Evolutionary conservation across 1,140 invertebrate species (phyloP).

Genomic region (Drosophila mauritiana): DNA sequence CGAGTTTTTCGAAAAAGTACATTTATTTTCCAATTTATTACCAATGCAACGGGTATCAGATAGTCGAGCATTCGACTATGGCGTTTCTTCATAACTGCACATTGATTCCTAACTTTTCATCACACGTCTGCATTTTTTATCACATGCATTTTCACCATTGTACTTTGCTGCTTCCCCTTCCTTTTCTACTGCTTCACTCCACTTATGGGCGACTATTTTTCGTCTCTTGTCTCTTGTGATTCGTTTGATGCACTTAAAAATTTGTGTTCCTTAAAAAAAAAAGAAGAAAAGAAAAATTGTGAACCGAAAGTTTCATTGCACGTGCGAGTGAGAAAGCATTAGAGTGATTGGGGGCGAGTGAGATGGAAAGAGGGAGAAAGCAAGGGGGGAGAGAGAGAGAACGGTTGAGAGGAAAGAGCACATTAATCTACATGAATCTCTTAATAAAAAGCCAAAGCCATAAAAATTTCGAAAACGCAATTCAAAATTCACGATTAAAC

Average conservation of each 20-base stretch:
- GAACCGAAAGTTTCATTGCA: constrained; percentile 23
- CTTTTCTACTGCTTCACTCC: constrained; percentile 5
- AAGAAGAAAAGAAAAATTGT: not conserved
- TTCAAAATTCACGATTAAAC: constrained; percentile 45
- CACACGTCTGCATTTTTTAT: not conserved
- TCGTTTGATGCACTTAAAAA: constrained; percentile 9
- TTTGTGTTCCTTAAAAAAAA: constrained; percentile 1
- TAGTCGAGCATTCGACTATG: no score
- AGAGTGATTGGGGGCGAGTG: constrained; percentile 31
- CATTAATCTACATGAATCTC: constrained; percentile 65
- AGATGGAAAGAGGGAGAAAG: constrained; percentile 15
- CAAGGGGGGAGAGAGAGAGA: constrained; percentile 42
- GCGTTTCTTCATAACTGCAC: not conserved
- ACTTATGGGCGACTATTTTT: not conserved
- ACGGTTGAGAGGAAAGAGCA: constrained; percentile 75
- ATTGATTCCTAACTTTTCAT: not conserved
- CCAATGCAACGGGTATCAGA: no score
- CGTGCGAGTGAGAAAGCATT: constrained; percentile 47
- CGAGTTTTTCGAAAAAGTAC: no score
- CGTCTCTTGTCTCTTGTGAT: constrained; percentile 25
- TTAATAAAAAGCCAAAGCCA: constrained; percentile 78
- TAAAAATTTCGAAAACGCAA: constrained; percentile 56
- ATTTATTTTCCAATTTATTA: no score
- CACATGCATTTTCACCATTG: constrained; percentile 3
- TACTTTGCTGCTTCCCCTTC: constrained; percentile 1